phyloP scores from a whole-genome alignment of 2,113 vertebrate genomes.

The Ochotona curzoniae region DNA sequence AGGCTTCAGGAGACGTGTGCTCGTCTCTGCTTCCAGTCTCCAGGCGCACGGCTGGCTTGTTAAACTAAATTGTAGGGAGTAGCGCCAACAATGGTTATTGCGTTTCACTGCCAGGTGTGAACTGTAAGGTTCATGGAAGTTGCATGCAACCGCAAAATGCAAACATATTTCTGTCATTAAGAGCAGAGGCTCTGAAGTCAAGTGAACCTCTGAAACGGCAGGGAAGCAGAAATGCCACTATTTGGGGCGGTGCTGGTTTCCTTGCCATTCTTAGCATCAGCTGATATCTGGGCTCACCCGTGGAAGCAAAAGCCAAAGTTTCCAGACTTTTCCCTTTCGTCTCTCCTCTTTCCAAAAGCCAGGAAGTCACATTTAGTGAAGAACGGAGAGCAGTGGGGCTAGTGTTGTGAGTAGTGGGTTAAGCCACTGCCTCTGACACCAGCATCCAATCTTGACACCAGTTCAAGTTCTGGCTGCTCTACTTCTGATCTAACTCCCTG shows the following conservation, averaged over 20 bases:
- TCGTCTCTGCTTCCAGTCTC: conserved; percentile 36
- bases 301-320: background rate
- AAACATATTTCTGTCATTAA: conserved; percentile 53
- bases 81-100: conserved; percentile 15
- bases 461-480: too few relatives aligned
- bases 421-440: too few relatives aligned
- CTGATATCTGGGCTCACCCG: background rate
- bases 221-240: background rate
- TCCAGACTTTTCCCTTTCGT: background rate
- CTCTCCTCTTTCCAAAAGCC: conserved; percentile 23
- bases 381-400: background rate
- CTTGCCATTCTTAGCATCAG: background rate
- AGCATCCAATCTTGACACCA: too few relatives aligned
- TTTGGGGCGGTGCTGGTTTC: background rate
- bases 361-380: background rate
- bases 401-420: background rate
- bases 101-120: conserved; percentile 46
- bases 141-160: background rate
- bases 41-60: conserved; percentile 44
- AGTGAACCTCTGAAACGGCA: conserved; percentile 23
- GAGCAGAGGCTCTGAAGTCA: conserved; percentile 45
- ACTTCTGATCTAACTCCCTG: too few relatives aligned
- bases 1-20: conserved; percentile 3
- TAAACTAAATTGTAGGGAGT: conserved; percentile 53
- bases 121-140: conserved; percentile 53